These are phyloP conservation scores for Grus americana DNA, from an alignment of 2,113 vertebrate species.

Conservation along the genomic window DNA sequence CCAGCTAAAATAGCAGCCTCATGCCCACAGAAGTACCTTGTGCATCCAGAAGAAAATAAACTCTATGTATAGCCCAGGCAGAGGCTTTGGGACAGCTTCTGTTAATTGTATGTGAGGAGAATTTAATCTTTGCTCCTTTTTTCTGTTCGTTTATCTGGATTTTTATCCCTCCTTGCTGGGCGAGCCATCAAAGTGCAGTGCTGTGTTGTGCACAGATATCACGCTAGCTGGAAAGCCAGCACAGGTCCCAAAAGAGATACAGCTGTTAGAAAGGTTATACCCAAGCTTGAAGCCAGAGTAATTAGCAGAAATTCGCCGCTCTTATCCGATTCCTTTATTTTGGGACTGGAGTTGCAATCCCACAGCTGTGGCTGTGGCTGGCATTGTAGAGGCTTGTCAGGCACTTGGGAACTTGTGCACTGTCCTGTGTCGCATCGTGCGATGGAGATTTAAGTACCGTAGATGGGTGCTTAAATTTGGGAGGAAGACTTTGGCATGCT, in stretches of 20 bases:
- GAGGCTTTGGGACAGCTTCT: neutral
- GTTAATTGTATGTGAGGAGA: neutral
- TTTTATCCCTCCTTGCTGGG: neutral
- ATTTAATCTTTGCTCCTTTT: neutral
- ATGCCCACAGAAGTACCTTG: neutral
- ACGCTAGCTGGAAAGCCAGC: neutral
- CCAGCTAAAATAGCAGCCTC: neutral
- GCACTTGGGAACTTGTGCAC: neutral
- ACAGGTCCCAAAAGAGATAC: neutral
- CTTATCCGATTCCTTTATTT: neutral
- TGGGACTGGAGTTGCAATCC: neutral
- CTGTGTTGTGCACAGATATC: neutral
- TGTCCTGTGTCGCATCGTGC: neutral
- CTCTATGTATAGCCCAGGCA: neutral
- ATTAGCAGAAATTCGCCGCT: neutral
- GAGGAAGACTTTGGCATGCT: neutral
- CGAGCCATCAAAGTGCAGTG: accelerated
- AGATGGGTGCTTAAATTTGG: neutral
- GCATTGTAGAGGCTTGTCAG: accelerated
- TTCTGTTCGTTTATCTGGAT: neutral
- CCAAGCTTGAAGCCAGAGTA: neutral
- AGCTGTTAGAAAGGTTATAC: neutral
- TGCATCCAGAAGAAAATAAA: neutral
- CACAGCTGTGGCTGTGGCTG: neutral
- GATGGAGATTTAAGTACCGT: neutral